These are phyloP conservation scores for Synaphobranchus kaupii DNA, from an alignment of 2,797 vertebrate species.

Conservation along the genomic window DNA sequence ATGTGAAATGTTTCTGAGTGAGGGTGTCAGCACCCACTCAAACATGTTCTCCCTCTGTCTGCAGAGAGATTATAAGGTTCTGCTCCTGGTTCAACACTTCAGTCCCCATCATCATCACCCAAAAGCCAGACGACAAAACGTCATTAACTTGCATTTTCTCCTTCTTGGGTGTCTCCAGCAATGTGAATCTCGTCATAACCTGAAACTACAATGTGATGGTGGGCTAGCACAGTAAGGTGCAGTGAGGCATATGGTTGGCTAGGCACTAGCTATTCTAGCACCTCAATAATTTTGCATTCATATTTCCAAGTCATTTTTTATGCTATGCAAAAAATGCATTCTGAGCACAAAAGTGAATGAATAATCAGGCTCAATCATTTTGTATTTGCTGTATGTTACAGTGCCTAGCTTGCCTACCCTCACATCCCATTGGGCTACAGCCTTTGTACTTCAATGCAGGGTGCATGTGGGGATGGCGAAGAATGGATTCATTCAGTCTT, in stretches of 20 bases:
- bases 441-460: not conserved
- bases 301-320: not conserved
- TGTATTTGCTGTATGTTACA: no score
- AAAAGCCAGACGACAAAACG: not conserved
- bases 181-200: not conserved
- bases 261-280: not conserved
- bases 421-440: not conserved
- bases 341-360: not conserved
- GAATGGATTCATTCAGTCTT: not conserved
- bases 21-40: not conserved
- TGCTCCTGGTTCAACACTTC: not conserved
- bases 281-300: not conserved
- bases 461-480: not conserved
- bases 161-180: not conserved
- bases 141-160: not conserved
- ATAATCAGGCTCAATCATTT: not conserved
- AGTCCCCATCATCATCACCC: not conserved
- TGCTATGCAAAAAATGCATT: not conserved
- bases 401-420: no score
- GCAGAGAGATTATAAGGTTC: not conserved
- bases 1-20: not conserved
- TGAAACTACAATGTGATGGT: not conserved
- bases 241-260: not conserved
- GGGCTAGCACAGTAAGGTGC: not conserved
- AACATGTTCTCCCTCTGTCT: not conserved